phyloP scores from a whole-genome alignment of 2,113 vertebrate species.

The Potamarius usumacintae region DNA sequence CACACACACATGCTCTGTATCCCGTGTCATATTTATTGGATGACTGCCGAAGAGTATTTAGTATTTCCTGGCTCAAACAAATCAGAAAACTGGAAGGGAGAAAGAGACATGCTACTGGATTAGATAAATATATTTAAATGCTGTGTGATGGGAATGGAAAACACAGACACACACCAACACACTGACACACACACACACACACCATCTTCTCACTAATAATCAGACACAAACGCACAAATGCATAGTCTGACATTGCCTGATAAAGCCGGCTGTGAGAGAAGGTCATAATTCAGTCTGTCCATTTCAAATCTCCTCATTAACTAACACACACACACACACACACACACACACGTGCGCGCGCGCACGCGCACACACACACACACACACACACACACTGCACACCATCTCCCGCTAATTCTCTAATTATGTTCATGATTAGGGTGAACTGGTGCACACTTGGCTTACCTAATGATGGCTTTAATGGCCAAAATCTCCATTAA shows the following conservation, averaged over 20 bases:
- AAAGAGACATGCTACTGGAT: slow-evolving; percentile 18
- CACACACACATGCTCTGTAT: slow-evolving; percentile 37
- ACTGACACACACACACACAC: slow-evolving; percentile 40
- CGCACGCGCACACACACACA: too few species aligned
- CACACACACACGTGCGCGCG: slow-evolving; percentile 21
- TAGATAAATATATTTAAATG: slow-evolving; percentile 44
- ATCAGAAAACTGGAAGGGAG: not conserved
- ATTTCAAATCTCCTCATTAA: slow-evolving; percentile 73
- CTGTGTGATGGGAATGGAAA: slow-evolving; percentile 32
- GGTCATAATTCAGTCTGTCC: slow-evolving; percentile 78
- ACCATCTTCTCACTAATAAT: slow-evolving; percentile 12
- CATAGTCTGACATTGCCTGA: slow-evolving; percentile 66
- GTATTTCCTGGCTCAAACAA: slow-evolving; percentile 29
- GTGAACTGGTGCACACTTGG: slow-evolving; percentile 55
- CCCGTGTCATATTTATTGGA: slow-evolving; percentile 43
- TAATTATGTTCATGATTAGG: slow-evolving; percentile 67
- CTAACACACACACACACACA: slow-evolving; percentile 48
- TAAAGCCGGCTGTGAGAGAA: slow-evolving; percentile 74
- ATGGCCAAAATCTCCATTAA: slow-evolving; percentile 55
- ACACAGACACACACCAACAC: not conserved
- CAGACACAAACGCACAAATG: slow-evolving; percentile 30
- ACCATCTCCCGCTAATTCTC: slow-evolving; percentile 63
- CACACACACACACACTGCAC: slow-evolving; percentile 49
- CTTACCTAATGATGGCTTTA: slow-evolving; percentile 54
- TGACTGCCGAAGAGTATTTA: slow-evolving; percentile 18